A percentile compares a stretch with the other conserved stretches of the same genome.
phyloP scores from a whole-genome alignment of 2,888 invertebrate genomes.

The Tanytarsus gracilentus region DNA sequence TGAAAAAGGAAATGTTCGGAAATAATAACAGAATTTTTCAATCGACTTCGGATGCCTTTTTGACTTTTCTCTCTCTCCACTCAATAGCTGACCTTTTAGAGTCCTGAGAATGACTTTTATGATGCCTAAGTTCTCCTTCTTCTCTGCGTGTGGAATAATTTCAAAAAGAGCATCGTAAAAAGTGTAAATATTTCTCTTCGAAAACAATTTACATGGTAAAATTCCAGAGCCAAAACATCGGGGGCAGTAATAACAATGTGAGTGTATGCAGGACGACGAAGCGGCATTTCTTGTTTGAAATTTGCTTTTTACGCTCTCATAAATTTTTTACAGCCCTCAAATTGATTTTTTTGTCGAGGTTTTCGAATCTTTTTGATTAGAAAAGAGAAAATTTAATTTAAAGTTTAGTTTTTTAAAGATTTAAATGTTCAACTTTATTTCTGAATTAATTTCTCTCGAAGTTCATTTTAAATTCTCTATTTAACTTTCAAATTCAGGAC shows the following conservation, averaged over 20 bases:
- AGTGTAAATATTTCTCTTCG: conserved; percentile 22
- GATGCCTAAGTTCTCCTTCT: not conserved
- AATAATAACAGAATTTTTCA: no score
- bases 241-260: not conserved
- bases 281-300: no score
- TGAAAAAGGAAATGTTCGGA: not conserved
- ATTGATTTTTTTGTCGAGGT: not conserved
- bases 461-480: not conserved
- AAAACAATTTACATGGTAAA: conserved; percentile 24
- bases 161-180: not conserved
- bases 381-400: not conserved
- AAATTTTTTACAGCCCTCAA: not conserved
- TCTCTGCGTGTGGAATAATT: not conserved
- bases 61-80: not conserved
- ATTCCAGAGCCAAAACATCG: conserved; percentile 13
- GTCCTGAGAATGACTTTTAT: not conserved
- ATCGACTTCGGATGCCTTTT: not conserved
- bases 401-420: not conserved
- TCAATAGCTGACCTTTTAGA: not conserved
- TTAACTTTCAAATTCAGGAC: not conserved
- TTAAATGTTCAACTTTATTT: not conserved
- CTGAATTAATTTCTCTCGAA: not conserved
- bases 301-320: not conserved
- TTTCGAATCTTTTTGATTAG: not conserved
- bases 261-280: not conserved